A percentile compares a stretch with the other conserved stretches of the same genome.
Evolutionary conservation across 2,113 vertebrate genomes (phyloP).

Genomic region (Tautogolabrus adspersus): DNA sequence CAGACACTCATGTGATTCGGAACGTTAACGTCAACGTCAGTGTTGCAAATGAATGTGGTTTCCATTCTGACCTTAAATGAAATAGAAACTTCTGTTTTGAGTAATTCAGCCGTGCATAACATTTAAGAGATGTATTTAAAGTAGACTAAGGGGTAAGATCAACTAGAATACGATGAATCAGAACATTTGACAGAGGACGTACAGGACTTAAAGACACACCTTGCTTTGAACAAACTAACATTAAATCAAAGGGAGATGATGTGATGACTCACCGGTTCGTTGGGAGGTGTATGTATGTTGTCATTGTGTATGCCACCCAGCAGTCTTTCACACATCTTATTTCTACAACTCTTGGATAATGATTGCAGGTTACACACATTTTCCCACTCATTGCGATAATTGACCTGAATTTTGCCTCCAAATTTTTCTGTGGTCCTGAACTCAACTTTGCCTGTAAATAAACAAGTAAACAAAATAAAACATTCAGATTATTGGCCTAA

Average conservation of each 20-base stretch:
- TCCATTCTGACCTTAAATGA: not conserved
- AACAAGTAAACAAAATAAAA: not conserved
- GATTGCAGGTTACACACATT: not conserved
- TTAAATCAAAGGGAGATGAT: not conserved
- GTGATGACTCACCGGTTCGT: not conserved
- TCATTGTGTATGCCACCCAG: rapidly evolving
- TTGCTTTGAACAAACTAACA: not conserved
- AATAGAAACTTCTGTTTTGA: conserved; percentile 12
- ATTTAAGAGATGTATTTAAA: not conserved
- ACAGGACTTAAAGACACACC: too few species aligned
- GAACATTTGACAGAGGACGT: too few species aligned
- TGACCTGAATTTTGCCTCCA: conserved; percentile 55
- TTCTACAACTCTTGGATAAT: rapidly evolving
- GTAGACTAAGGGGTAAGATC: too few species aligned
- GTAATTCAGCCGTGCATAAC: not conserved
- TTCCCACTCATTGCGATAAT: not conserved
- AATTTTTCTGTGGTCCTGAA: conserved; percentile 7
- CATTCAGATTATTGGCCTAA: too few species aligned
- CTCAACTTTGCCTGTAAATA: conserved; percentile 12
- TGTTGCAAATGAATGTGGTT: not conserved
- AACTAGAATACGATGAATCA: too few species aligned
- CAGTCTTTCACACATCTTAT: not conserved
- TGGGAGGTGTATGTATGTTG: rapidly evolving
- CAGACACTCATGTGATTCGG: conserved; percentile 1
- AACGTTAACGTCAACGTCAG: rapidly evolving